phyloP scores from a whole-genome alignment of 2,888 invertebrate species.

The Steinernema scapterisci region DNA sequence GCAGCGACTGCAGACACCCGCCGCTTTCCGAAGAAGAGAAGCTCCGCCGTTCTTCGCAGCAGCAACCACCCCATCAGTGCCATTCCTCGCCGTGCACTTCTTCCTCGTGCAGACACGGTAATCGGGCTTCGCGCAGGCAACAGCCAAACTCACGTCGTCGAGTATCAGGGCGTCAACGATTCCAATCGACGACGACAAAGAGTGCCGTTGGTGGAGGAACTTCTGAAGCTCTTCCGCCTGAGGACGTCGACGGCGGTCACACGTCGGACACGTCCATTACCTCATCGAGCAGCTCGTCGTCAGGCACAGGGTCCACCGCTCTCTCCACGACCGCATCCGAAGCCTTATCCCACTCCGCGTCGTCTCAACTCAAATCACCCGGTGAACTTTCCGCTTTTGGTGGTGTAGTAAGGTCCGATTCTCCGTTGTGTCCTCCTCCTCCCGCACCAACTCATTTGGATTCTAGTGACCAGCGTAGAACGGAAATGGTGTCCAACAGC shows the following conservation, averaged over 20 bases:
- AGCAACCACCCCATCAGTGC: conserved; percentile 10
- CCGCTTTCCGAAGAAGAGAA: conserved; percentile 2
- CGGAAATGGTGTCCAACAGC: not conserved
- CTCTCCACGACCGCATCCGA: not conserved
- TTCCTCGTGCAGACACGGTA: conserved; percentile 22
- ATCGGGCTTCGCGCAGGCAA: conserved; percentile 11
- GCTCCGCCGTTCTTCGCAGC: conserved; percentile 11
- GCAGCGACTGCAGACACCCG: conserved; percentile 2
- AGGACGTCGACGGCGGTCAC: not conserved
- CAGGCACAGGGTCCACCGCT: not conserved
- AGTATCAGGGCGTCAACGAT: conserved; percentile 18
- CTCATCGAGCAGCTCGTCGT: not conserved
- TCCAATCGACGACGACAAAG: not conserved
- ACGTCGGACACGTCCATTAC: not conserved
- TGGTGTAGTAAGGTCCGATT: not conserved
- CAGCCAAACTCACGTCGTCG: conserved; percentile 18
- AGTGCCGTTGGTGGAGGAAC: too few relatives aligned
- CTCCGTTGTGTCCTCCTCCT: conserved; percentile 17
- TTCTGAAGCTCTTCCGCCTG: not conserved
- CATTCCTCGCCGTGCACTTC: conserved; percentile 24
- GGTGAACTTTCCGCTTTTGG: not conserved
- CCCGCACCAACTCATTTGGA: conserved; percentile 9
- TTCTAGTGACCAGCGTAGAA: not conserved
- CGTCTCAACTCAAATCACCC: conserved; percentile 10
- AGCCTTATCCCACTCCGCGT: not conserved